Evolutionary conservation across 1,140 invertebrate species (phyloP), one percentile per base, ranked within the genome.

Genomic region (Euschistus heros): DNA sequence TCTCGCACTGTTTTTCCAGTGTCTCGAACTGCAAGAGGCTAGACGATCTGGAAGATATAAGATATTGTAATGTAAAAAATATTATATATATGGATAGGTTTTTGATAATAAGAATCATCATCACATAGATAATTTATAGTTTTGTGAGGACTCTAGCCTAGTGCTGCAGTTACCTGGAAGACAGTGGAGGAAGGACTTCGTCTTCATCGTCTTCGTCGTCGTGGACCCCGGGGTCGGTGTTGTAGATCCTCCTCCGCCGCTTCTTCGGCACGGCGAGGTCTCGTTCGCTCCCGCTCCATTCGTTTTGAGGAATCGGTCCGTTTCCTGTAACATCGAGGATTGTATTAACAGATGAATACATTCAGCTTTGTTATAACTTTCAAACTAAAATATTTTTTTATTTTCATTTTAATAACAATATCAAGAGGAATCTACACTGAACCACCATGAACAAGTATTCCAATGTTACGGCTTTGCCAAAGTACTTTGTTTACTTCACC

Each of bases 11-110:
- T 67, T 84, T 80, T 70, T 88, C 86, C 60, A 91, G 75, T 0
- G 82, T 87, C 74, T 91, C 88, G 73, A 91, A 91, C 73, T 90
- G 88, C 26, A 89, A 77, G 27, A 91, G 76, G 63, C 86, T 89
- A 47, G 85, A 87, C 26, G 87, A 88, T 55, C 88, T 80, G 73
- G 70, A 83, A 74, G 72, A 79, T 65, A 68, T 26, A 10, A 50
- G 33, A 13, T 37, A 1, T 37, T 6, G 33, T 37, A 1, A 37
- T 4, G n/a, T n/a, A n/a, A n/a, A n/a, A n/a, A n/a, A n/a, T n/a
- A n/a, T n/a, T n/a, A n/a, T n/a, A n/a, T n/a, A n/a, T n/a, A n/a
- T n/a, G n/a, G n/a, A n/a, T n/a, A n/a, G n/a, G n/a, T n/a, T n/a
- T n/a, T n/a, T n/a, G n/a, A n/a, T n/a, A n/a, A n/a, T n/a, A n/a